Conservation (phyloP, 2,888 invertebrate genomes). For the Drosophila putrida region DNA sequence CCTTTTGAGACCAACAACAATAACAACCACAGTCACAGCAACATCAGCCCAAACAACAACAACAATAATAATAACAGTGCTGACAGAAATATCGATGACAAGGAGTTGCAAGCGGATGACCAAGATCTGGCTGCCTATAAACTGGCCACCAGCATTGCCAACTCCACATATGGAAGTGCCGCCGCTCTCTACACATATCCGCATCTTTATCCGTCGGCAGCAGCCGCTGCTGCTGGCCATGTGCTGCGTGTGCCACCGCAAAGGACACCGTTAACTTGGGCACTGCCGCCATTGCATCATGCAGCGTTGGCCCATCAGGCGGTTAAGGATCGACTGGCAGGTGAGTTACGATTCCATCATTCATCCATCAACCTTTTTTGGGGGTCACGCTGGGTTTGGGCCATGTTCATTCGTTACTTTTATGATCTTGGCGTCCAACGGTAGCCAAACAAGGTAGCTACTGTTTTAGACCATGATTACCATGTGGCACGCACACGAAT, state of each 20-base stretch:
- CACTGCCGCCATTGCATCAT: conserved; percentile 86
- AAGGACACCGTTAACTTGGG: conserved; percentile 85
- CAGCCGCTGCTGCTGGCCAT: conserved; percentile 86
- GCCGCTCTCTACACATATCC: conserved; percentile 85
- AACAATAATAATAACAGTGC: conserved; percentile 42
- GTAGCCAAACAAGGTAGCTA: conserved; percentile 62
- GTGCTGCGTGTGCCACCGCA: conserved; percentile 94
- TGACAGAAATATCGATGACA: conserved; percentile 76
- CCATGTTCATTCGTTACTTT: conserved; percentile 30
- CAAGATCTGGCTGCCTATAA: conserved; percentile 85
- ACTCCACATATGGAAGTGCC: conserved; percentile 84
- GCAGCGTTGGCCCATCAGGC: conserved; percentile 93
- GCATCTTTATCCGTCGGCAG: conserved; percentile 85
- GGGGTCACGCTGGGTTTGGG: conserved; percentile 19
- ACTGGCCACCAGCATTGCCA: conserved; percentile 84
- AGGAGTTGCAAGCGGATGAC: conserved; percentile 83
- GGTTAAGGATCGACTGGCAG: conserved; percentile 93
- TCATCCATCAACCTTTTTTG: not conserved
- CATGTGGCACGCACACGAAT: conserved; percentile 64
- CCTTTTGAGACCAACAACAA: conserved; percentile 88
- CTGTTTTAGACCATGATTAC: conserved; percentile 61
- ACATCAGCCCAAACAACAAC: conserved; percentile 36
- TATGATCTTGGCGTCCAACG: conserved; percentile 41
- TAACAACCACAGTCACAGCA: conserved; percentile 42
- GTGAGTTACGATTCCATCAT: conserved; percentile 86